These are phyloP conservation scores for Triplophysa bombifrons DNA, from an alignment of 2,797 vertebrate species.

Conservation along the genomic window DNA sequence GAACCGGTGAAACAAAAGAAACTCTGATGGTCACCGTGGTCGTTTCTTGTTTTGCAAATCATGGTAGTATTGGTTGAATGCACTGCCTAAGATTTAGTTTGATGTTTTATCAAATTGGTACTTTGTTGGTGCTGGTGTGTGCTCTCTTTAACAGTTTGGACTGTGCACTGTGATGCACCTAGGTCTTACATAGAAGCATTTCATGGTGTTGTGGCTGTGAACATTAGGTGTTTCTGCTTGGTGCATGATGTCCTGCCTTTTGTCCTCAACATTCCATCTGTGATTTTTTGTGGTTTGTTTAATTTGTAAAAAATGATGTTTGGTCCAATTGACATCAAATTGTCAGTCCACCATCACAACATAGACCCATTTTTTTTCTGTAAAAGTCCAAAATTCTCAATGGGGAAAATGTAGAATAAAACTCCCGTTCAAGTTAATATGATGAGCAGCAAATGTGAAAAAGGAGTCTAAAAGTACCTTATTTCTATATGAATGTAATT, in stretches of 20 bases:
- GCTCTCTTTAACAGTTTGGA: neutral
- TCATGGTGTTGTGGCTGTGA: neutral
- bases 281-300: neutral
- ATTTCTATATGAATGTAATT: no score
- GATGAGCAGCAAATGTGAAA: no score
- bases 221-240: neutral
- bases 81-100: no score
- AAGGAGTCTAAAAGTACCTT: no score
- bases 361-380: no score
- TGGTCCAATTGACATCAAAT: neutral
- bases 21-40: neutral
- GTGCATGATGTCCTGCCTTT: fast-evolving
- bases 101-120: no score
- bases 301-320: neutral
- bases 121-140: neutral
- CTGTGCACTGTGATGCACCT: neutral
- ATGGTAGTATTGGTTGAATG: neutral
- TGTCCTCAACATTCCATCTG: neutral
- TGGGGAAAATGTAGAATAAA: no score
- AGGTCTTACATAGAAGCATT: neutral
- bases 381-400: no score
- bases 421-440: no score
- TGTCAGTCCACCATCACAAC: neutral
- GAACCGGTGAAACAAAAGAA: neutral
- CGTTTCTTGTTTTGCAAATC: neutral